Percentiles rank a stretch among this genome's conserved stretches.
Evolutionary conservation across 1,140 invertebrate genomes (phyloP).

Genomic region (Drosophila orena): DNA sequence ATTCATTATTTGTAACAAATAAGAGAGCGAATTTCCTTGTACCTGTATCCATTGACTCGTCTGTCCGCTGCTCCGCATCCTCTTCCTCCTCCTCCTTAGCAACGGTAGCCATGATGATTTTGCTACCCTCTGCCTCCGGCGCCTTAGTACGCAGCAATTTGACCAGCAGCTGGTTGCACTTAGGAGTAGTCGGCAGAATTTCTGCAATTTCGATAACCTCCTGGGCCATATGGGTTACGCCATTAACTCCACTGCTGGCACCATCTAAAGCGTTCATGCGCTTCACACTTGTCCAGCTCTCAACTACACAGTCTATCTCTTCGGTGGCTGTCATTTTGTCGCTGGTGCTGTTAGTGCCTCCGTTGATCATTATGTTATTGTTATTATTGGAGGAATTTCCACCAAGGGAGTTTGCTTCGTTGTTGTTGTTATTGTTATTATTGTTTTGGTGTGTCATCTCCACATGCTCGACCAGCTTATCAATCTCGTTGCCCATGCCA

Average conservation of each 20-base stretch:
- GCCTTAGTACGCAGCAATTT: conserved; percentile 74
- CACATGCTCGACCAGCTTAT: conserved; percentile 67
- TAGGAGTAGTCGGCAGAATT: conserved; percentile 72
- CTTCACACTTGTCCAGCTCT: conserved; percentile 78
- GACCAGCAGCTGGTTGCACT: conserved; percentile 77
- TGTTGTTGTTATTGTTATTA: conserved; percentile 66
- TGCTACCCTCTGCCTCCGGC: conserved; percentile 52
- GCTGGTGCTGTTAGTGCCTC: conserved; percentile 40
- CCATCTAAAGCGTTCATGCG: conserved; percentile 74
- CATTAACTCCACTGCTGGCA: conserved; percentile 46
- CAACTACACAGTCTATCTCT: conserved; percentile 76
- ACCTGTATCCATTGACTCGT: conserved; percentile 55
- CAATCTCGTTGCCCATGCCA: conserved; percentile 64
- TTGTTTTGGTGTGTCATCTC: conserved; percentile 62
- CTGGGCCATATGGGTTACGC: conserved; percentile 31
- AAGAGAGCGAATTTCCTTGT: conserved; percentile 3
- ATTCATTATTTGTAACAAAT: background rate
- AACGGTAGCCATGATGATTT: conserved; percentile 80
- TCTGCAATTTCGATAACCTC: conserved; percentile 78
- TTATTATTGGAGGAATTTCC: conserved; percentile 49
- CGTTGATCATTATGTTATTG: conserved; percentile 62
- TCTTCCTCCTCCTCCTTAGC: conserved; percentile 68
- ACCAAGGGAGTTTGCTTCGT: conserved; percentile 41
- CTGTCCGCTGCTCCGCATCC: conserved; percentile 54
- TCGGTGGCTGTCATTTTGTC: conserved; percentile 60